These are phyloP conservation scores for Zaprionus camerounensis DNA, from an alignment of 1,140 invertebrate species.

Conservation along the genomic window DNA sequence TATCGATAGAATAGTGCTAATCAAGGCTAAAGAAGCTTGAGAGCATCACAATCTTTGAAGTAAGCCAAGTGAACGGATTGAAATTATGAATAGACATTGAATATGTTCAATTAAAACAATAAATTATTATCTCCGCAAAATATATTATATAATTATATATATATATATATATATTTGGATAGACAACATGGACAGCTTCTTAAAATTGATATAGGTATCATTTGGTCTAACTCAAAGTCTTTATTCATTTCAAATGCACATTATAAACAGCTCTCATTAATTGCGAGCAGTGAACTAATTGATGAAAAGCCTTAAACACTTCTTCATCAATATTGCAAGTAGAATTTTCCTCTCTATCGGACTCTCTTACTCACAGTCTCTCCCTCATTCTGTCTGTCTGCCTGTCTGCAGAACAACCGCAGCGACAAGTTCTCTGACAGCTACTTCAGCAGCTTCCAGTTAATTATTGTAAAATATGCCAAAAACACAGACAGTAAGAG, in stretches of 20 bases:
- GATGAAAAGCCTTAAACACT: background rate
- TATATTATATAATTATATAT: background rate
- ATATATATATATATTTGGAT: background rate
- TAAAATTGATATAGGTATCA: background rate
- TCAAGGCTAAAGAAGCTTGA: no score
- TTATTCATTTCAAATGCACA: background rate
- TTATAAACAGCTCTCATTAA: background rate
- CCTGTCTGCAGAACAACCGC: background rate
- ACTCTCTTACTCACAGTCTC: background rate
- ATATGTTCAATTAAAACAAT: no score
- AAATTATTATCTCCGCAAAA: no score
- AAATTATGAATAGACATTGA: no score
- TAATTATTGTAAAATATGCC: constrained; percentile 62
- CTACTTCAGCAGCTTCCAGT: constrained; percentile 47
- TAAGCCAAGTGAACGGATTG: no score
- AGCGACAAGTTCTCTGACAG: constrained; percentile 13
- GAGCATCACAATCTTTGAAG: no score
- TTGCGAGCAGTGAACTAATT: background rate
- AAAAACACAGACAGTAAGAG: constrained; percentile 18
- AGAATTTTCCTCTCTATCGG: background rate
- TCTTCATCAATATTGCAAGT: constrained; percentile 2
- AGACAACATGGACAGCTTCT: no score
- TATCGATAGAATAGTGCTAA: no score
- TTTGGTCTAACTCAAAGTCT: background rate
- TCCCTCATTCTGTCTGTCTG: background rate